Conservation (phyloP, 2,113 vertebrate species). For the Lepisosteus oculatus region DNA sequence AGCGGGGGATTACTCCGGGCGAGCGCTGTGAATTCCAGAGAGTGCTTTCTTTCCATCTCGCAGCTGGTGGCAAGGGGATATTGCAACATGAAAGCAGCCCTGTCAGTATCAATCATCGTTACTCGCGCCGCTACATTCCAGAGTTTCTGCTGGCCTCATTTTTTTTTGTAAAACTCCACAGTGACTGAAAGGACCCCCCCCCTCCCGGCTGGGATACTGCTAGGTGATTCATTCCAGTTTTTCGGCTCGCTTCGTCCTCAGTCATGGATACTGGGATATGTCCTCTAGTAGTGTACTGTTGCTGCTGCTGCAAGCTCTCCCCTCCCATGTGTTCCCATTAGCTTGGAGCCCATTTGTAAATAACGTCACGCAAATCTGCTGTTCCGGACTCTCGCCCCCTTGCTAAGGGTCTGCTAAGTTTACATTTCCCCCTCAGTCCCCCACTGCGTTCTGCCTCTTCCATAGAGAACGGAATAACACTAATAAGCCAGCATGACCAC, state of each 20-base stretch:
- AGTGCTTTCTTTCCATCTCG: slow-evolving; percentile 41
- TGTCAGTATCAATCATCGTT: slow-evolving; percentile 54
- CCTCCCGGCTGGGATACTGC: neutral
- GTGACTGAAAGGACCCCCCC: neutral
- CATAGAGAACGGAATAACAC: too few species aligned
- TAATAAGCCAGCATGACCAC: too few species aligned
- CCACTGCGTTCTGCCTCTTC: too few species aligned
- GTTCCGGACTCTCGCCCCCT: too few species aligned
- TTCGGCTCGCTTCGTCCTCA: neutral
- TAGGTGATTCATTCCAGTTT: neutral
- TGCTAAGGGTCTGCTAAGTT: too few species aligned
- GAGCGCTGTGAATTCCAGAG: slow-evolving; percentile 63
- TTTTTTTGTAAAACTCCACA: slow-evolving; percentile 19
- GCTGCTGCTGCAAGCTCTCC: too few species aligned
- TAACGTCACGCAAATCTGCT: too few species aligned
- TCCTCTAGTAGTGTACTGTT: neutral
- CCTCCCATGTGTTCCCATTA: too few species aligned
- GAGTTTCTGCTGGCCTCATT: slow-evolving; percentile 45
- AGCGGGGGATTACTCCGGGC: slow-evolving; percentile 56
- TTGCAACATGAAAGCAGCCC: slow-evolving; percentile 59
- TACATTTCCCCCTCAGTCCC: too few species aligned
- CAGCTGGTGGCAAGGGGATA: slow-evolving; percentile 51
- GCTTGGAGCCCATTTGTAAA: too few species aligned
- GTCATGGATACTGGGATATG: neutral
- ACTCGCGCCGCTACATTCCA: slow-evolving; percentile 51